These are phyloP conservation scores for Corythucha ciliata DNA, from an alignment of 2,888 invertebrate species.

Conservation along the genomic window DNA sequence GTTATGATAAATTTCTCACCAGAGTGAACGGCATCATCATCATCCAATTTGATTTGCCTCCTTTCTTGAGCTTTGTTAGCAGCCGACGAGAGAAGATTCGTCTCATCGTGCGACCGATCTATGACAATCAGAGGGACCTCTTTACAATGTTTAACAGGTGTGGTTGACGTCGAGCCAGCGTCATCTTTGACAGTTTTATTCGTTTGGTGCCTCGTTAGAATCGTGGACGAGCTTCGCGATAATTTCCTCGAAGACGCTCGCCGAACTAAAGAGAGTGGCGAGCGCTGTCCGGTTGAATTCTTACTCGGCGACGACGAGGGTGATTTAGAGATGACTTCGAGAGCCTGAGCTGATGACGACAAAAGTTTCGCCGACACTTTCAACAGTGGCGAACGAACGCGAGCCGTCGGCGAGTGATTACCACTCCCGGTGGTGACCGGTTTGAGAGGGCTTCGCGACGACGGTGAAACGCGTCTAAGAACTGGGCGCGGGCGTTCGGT, in stretches of 20 bases:
- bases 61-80: slow-evolving; percentile 43
- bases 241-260: slow-evolving; percentile 64
- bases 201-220: slow-evolving; percentile 27
- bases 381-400: slow-evolving; percentile 31
- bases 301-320: slow-evolving; percentile 25
- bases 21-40: slow-evolving; percentile 44
- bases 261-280: slow-evolving; percentile 48
- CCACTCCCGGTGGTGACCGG: no score
- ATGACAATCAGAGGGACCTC: slow-evolving; percentile 36
- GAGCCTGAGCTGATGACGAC: slow-evolving; percentile 33
- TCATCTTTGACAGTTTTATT: slow-evolving; percentile 18
- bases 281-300: slow-evolving; percentile 24
- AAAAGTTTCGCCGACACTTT: slow-evolving; percentile 34
- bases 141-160: slow-evolving; percentile 24
- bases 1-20: no score
- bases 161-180: no score
- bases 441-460: slow-evolving; percentile 27
- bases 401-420: slow-evolving; percentile 11
- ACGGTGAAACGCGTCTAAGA: neutral
- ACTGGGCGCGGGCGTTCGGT: slow-evolving; percentile 7
- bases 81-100: slow-evolving; percentile 42
- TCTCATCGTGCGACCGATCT: slow-evolving; percentile 39
- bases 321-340: slow-evolving; percentile 31
- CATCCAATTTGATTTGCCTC: slow-evolving; percentile 41
- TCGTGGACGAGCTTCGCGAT: slow-evolving; percentile 45